Evolutionary conservation across 2,888 invertebrate species (phyloP).

Genomic region (Ypsolopha scabrella): DNA sequence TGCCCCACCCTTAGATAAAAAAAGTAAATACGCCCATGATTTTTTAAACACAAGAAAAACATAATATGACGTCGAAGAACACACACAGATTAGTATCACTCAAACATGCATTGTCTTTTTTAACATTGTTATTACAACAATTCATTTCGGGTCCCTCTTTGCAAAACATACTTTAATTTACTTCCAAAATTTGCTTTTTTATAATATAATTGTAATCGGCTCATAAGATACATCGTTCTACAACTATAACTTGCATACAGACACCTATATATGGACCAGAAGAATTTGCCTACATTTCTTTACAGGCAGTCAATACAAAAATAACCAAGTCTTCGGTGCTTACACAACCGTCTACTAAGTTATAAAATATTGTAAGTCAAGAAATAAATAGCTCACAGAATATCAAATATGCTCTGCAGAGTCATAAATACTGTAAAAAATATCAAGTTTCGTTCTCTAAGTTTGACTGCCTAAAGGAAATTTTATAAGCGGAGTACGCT

Average conservation of each 20-base stretch:
- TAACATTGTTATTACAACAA: no score
- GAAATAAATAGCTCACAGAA: slow-evolving; percentile 8
- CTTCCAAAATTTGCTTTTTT: background rate
- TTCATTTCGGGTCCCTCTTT: no score
- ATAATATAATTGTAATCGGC: background rate
- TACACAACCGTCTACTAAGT: slow-evolving; percentile 25
- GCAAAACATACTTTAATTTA: no score
- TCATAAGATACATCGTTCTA: background rate
- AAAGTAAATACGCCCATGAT: no score
- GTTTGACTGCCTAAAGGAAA: slow-evolving; percentile 27
- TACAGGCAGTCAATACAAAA: slow-evolving; percentile 23
- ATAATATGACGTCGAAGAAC: slow-evolving; percentile 8
- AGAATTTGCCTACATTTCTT: slow-evolving; percentile 3
- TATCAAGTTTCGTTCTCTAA: slow-evolving; percentile 11
- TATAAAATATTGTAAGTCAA: slow-evolving; percentile 10
- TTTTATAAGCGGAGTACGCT: slow-evolving; percentile 22
- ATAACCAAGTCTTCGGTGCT: slow-evolving; percentile 24
- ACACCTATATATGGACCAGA: slow-evolving; percentile 1
- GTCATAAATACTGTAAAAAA: background rate
- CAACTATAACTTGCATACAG: background rate
- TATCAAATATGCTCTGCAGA: slow-evolving; percentile 7
- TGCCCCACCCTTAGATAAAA: no score
- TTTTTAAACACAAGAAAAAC: background rate
- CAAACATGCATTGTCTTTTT: background rate
- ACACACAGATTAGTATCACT: slow-evolving; percentile 31